phyloP scores from a whole-genome alignment of 1,140 invertebrate species.

The Anastrepha obliqua region DNA sequence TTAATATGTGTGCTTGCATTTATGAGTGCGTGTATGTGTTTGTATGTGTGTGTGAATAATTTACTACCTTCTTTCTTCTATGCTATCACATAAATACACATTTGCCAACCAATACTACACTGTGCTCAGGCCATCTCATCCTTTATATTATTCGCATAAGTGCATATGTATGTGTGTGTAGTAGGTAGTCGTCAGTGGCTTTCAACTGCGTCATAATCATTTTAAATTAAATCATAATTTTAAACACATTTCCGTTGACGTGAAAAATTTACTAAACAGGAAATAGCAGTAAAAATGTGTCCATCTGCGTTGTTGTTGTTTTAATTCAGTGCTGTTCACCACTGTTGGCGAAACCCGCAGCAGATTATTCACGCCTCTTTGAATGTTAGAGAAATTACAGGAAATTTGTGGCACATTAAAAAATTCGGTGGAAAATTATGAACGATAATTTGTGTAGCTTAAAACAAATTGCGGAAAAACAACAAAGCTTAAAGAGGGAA shows the following conservation, averaged over 20 bases:
- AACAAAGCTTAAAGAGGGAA: neutral
- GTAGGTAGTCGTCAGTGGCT: neutral
- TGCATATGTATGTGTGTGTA: no score
- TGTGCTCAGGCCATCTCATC: no score
- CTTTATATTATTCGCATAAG: no score
- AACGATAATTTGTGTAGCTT: neutral
- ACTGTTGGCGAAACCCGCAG: neutral
- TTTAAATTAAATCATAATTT: conserved; percentile 56
- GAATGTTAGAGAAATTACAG: conserved; percentile 24
- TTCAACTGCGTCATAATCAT: conserved; percentile 47
- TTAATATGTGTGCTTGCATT: neutral
- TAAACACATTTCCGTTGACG: conserved; percentile 31
- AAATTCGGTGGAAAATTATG: neutral
- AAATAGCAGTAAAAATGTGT: conserved; percentile 12
- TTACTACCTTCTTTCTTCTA: neutral
- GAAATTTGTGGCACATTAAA: conserved; percentile 31
- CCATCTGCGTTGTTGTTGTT: neutral
- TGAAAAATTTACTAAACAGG: conserved; percentile 36
- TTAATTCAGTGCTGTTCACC: neutral
- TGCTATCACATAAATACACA: neutral
- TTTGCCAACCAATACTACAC: neutral
- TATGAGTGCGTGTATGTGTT: neutral
- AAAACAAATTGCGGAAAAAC: neutral
- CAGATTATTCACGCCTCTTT: conserved; percentile 27
- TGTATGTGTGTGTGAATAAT: neutral